Evolutionary conservation across 2,797 vertebrate species (phyloP).

Genomic region (Morelia viridis): DNA sequence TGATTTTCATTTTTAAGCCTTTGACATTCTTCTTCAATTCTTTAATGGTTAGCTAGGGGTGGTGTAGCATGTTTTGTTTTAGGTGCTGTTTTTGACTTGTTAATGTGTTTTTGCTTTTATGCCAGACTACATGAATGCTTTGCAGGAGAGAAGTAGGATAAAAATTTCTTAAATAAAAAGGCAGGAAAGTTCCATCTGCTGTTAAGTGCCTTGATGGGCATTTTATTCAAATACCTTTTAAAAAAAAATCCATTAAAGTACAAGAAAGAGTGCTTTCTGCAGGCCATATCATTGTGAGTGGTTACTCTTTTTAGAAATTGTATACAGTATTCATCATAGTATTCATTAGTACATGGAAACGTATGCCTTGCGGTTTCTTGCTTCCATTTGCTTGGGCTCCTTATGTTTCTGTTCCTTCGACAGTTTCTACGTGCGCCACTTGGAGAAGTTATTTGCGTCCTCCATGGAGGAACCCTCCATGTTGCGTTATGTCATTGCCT

Average conservation of each 20-base stretch:
- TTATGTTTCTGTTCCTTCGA: neutral
- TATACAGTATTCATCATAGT: neutral
- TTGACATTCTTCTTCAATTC: neutral
- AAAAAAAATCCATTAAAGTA: neutral
- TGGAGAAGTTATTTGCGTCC: slow-evolving; percentile 86
- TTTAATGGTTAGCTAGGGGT: neutral
- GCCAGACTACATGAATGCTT: neutral
- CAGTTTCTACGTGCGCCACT: slow-evolving; percentile 82
- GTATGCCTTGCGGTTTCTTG: neutral
- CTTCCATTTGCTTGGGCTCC: neutral
- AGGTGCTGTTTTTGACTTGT: neutral
- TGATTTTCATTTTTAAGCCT: neutral
- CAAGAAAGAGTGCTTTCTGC: neutral
- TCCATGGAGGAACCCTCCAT: slow-evolving; percentile 80
- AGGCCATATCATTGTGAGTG: neutral
- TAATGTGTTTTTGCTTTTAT: neutral
- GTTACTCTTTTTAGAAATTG: neutral
- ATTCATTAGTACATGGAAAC: neutral
- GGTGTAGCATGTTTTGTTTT: neutral
- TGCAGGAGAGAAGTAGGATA: neutral
- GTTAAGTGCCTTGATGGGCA: neutral
- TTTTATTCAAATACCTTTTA: neutral
- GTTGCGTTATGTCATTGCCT: slow-evolving; percentile 82
- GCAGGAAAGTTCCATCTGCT: neutral
- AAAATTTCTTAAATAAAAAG: neutral